Conservation (phyloP, 2,113 vertebrate genomes). For the Scopus umbretta region DNA sequence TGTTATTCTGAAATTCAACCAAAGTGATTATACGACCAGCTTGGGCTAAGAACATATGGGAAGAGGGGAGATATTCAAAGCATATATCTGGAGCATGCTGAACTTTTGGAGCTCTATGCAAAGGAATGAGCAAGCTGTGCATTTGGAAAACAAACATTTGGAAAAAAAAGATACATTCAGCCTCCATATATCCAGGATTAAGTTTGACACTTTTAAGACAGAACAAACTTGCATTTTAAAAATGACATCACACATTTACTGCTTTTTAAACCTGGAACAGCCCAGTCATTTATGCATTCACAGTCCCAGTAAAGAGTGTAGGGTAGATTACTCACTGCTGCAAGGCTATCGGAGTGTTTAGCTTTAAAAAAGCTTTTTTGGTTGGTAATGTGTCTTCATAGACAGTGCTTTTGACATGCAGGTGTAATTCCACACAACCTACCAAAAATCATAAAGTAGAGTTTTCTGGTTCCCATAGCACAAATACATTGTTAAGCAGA, state of each 20-base stretch:
- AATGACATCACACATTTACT: background rate
- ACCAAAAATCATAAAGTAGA: background rate
- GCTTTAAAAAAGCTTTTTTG: background rate
- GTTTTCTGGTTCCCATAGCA: background rate
- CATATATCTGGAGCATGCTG: background rate
- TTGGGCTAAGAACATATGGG: background rate
- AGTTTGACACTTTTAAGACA: background rate
- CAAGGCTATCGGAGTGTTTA: background rate
- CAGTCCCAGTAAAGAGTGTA: background rate
- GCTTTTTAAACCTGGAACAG: background rate
- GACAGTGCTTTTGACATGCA: background rate
- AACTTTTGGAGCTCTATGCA: background rate
- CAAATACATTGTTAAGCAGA: background rate
- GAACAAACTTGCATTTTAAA: background rate
- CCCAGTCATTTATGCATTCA: background rate
- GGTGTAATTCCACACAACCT: background rate
- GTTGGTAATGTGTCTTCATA: background rate
- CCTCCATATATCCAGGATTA: background rate
- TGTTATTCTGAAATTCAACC: background rate
- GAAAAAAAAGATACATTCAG: background rate
- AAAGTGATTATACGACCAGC: background rate
- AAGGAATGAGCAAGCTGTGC: background rate
- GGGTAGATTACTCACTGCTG: background rate
- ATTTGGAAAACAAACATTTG: background rate
- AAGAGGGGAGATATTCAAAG: background rate